A percentile compares a stretch with the other conserved stretches of the same genome.
Conservation (phyloP, 2,113 vertebrate species). For the Centropus bengalensis region DNA sequence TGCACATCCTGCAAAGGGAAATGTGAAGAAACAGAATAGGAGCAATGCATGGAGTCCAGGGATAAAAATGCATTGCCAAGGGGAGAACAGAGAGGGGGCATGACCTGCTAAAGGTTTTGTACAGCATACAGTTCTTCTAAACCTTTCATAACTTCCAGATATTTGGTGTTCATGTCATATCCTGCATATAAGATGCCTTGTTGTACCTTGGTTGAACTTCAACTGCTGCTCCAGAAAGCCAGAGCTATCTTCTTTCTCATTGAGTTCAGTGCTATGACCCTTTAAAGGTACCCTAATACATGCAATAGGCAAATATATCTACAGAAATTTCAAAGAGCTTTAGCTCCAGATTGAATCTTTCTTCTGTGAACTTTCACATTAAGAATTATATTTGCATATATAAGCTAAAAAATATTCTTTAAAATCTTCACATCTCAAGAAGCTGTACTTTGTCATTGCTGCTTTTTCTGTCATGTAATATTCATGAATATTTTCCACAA, state of each 20-base stretch:
- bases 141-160: background rate
- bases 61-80: background rate
- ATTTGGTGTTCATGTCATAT: background rate
- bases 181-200: background rate
- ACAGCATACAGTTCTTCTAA: background rate
- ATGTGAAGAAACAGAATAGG: background rate
- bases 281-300: background rate
- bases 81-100: background rate
- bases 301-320: background rate
- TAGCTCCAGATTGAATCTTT: background rate
- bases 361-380: background rate
- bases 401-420: background rate
- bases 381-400: background rate
- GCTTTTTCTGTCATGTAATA: background rate
- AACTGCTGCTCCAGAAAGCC: background rate
- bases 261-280: background rate
- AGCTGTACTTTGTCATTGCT: background rate
- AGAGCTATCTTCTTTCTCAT: background rate
- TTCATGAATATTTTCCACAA: background rate
- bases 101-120: background rate
- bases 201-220: background rate
- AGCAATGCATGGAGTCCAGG: background rate
- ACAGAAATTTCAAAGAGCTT: background rate
- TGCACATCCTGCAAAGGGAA: background rate
- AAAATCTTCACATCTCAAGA: background rate